Evolutionary conservation across 2,797 vertebrate species (phyloP), one percentile per base, ranked within the genome.

Genomic region (Alfaro cultratus): DNA sequence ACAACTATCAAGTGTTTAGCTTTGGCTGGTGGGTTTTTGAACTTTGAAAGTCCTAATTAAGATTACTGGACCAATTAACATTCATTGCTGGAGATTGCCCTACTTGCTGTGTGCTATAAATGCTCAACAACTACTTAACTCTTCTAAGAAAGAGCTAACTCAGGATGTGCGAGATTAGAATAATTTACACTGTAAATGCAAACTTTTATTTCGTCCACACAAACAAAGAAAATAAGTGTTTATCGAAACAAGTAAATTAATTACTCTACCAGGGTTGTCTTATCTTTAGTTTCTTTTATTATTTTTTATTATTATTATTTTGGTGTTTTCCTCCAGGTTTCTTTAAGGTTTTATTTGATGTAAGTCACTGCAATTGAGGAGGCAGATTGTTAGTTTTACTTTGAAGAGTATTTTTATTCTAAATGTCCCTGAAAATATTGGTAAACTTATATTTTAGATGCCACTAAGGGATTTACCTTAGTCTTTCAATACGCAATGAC

Each of bases 91-190:
- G 79, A 88, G 84, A 85, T 62, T 74, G 77, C 77, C 73, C 79
- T 82, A 71, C 83, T 86, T 84, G 84, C 85, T 83, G 60, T 80
- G 81, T 73, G 80, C 77, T 79, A 71, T 29, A 70, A 84, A 85
- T 78, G 78, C 90, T 92, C 85, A 88, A 86, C 81, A 89, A 85
- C 67, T 83, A 83, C 86, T 91, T 93, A 86, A 92, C 86, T 87
- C 81, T 74, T 82, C 85, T 87, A 86, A 81, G 57, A 91, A 81
- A 85, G 77, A 29, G 46, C 80, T 79, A 84, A 83, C 79, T 74
- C 71, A 78, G 79, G 73, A 84, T 36, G 80, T 79, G 36, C 31
- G 43, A 31, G 23, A 68, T 39, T 83, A 67, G 41, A 64, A 82
- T 83, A 73, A 83, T 79, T 60, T 75, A 74, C 80, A 67, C 68